phyloP scores from a whole-genome alignment of 2,888 invertebrate genomes.

The Lasioglossum zephyrum region DNA sequence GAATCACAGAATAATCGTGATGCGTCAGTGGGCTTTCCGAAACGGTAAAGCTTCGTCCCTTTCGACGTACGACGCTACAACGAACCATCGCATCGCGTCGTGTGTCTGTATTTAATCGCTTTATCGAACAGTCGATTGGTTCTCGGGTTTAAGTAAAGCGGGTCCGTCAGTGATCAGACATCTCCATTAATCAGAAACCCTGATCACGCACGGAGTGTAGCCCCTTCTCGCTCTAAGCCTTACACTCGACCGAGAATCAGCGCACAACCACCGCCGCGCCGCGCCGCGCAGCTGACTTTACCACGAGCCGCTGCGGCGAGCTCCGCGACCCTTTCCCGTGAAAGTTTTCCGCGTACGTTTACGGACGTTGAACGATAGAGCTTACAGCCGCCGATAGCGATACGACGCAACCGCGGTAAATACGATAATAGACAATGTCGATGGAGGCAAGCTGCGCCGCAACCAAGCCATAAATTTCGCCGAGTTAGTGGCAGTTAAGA shows the following conservation, averaged over 20 bases:
- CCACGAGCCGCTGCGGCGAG: background rate
- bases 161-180: slow-evolving; percentile 17
- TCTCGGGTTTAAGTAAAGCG: slow-evolving; percentile 9
- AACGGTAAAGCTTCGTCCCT: background rate
- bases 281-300: background rate
- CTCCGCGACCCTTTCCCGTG: background rate
- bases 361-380: slow-evolving; percentile 42
- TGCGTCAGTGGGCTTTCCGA: too few species aligned
- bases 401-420: slow-evolving; percentile 50
- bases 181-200: slow-evolving; percentile 19
- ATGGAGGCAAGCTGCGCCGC: slow-evolving; percentile 17
- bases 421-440: slow-evolving; percentile 63
- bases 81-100: background rate
- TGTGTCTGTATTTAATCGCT: background rate
- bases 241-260: background rate
- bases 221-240: background rate
- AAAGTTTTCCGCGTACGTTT: slow-evolving; percentile 43
- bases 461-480: slow-evolving; percentile 54
- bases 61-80: background rate
- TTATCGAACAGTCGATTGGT: background rate
- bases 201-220: slow-evolving; percentile 1
- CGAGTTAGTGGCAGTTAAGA: slow-evolving; percentile 60
- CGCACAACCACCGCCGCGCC: background rate
- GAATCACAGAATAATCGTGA: too few species aligned
- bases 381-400: slow-evolving; percentile 30